Base-by-base conservation (phyloP, 2,888 invertebrate species). In the Eueremaeus valkanovi region DNA sequence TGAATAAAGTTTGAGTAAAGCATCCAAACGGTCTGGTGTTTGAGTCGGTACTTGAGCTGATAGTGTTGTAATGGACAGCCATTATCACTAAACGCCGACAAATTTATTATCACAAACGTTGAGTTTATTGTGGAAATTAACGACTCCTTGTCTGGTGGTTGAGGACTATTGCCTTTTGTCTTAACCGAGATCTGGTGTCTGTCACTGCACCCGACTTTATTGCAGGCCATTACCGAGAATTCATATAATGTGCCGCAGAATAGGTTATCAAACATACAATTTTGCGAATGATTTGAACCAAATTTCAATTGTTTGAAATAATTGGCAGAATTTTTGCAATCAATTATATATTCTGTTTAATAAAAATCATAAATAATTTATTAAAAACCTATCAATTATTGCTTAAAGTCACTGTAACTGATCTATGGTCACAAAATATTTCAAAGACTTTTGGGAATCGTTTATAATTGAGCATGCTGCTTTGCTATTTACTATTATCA, bases 231-330 rank as follows among this genome's bases (percentile, higher is more conserved):
- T 68, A 68, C 24, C 24, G 68, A 68, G 18, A 68, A 40, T 8
- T 68, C 68, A 68, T 68, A 68, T 24, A 36, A 24, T 40, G 68
- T 68, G 18, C 68, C 68, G 40, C 68, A 68, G 11, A 40, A 24
- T 42, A 75, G 40, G 21, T 45, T 73, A 42, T 72, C 72, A n/a
- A 75, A 72, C 5, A 72, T 29, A 31, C 40, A 68, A 13, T 68
- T 68, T n/a, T n/a, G n/a, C 13, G 68, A 40, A 11, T 24, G n/a
- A 68, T 68, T 42, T 11, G 40, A 24, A 13, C 11, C 18, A 18
- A 21, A n/a, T 36, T 21, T 16, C 24, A 68, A 1, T 68, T 68
- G 40, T 40, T 68, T 68, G 24, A 33, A 24, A 36, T 40, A 68
- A 68, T 68, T 68, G 36, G 21, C 16, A 13, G 21, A 13, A 36